Conservation (phyloP, 2,888 invertebrate genomes). For the Tyria jacobaeae region DNA sequence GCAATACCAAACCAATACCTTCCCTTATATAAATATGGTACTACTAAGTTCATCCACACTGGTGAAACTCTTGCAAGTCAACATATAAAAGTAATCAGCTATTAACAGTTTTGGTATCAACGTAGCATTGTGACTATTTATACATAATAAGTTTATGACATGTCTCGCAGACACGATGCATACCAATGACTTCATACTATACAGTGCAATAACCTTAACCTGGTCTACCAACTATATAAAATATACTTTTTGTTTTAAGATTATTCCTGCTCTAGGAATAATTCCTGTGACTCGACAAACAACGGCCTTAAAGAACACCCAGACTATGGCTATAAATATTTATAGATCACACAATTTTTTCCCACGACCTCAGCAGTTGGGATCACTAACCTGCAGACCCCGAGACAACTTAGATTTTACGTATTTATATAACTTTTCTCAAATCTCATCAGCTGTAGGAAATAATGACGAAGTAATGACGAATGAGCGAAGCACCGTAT, state of each 20-base stretch:
- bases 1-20: not conserved
- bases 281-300: too few relatives aligned
- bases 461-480: too few relatives aligned
- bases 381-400: too few relatives aligned
- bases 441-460: too few relatives aligned
- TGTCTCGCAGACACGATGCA: constrained; percentile 10
- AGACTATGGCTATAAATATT: too few relatives aligned
- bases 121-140: constrained; percentile 2
- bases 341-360: too few relatives aligned
- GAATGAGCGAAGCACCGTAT: too few relatives aligned
- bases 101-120: constrained; percentile 2
- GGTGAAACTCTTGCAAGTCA: not conserved
- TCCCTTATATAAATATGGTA: not conserved
- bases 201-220: constrained; percentile 30
- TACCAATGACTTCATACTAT: constrained; percentile 22
- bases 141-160: constrained; percentile 2
- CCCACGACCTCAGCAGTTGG: too few relatives aligned
- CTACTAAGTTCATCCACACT: not conserved
- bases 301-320: too few relatives aligned
- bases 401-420: too few relatives aligned
- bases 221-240: not conserved
- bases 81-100: not conserved
- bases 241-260: not conserved
- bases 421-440: too few relatives aligned
- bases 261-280: too few relatives aligned